A percentile compares a stretch with the other conserved stretches of the same genome.
Conservation (phyloP, 2,113 vertebrate species). For the Pluvialis apricaria region DNA sequence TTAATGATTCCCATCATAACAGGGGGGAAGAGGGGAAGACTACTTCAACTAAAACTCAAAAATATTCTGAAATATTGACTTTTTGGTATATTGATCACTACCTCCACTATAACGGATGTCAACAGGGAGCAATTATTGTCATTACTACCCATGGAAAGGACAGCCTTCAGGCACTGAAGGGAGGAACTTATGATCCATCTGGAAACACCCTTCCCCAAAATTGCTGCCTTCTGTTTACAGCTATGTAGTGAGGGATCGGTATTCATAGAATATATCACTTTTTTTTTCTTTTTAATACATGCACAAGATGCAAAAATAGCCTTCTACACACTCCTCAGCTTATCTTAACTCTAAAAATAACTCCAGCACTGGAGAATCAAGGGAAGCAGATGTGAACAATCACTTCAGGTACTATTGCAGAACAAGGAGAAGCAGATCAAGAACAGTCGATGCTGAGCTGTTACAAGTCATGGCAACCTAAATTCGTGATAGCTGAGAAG, state of each 20-base stretch:
- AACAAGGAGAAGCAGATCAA: not conserved
- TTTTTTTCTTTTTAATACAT: too few relatives aligned
- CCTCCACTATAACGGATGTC: not conserved
- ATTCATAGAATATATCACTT: not conserved
- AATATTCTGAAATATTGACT: not conserved
- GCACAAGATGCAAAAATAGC: not conserved
- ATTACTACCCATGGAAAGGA: not conserved
- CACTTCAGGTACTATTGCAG: not conserved
- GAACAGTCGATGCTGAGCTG: rapidly evolving
- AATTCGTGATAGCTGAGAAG: rapidly evolving
- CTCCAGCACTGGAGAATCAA: not conserved
- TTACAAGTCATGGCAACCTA: rapidly evolving
- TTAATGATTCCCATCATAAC: too few relatives aligned
- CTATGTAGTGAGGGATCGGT: not conserved
- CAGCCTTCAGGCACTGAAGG: not conserved
- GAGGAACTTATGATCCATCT: not conserved
- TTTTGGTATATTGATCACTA: not conserved
- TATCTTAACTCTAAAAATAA: not conserved
- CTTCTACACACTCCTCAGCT: not conserved
- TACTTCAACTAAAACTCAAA: not conserved
- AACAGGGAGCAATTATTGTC: not conserved
- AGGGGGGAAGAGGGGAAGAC: too few relatives aligned
- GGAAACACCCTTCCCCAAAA: not conserved
- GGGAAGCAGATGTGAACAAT: not conserved
- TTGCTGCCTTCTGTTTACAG: not conserved